Conservation (phyloP, 2,113 vertebrate genomes). For the Morone saxatilis region DNA sequence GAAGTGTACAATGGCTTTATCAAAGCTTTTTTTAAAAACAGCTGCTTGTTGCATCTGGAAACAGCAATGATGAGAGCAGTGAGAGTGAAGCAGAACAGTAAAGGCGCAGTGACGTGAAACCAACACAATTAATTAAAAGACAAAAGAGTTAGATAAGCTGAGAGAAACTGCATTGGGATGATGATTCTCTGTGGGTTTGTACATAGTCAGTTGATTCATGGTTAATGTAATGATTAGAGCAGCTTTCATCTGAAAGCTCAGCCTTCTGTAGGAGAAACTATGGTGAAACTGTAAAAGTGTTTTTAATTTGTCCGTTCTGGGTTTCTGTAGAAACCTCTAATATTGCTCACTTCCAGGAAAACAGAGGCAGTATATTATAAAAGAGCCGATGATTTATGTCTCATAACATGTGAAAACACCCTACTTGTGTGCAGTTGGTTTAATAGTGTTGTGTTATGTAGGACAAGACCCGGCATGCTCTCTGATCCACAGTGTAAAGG, state of each 20-base stretch:
- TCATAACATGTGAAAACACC: slow-evolving; percentile 18
- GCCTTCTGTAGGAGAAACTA: no score
- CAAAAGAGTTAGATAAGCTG: neutral
- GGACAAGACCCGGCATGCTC: slow-evolving; percentile 55
- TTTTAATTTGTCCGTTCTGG: no score
- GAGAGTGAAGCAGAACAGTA: neutral
- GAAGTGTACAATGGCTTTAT: neutral
- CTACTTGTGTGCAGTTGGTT: slow-evolving; percentile 35
- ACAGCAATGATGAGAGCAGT: neutral
- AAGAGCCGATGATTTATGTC: slow-evolving; percentile 31
- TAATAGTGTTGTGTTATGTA: slow-evolving; percentile 7
- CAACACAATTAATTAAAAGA: neutral
- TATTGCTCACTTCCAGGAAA: slow-evolving; percentile 7
- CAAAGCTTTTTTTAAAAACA: neutral
- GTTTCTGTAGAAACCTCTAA: neutral
- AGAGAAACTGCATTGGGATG: neutral
- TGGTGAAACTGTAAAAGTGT: no score
- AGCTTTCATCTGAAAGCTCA: neutral
- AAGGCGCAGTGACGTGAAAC: neutral
- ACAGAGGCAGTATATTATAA: neutral
- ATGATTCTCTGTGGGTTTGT: neutral
- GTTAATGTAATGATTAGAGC: neutral
- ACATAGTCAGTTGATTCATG: neutral
- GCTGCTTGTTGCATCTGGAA: neutral
- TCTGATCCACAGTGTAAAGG: slow-evolving; percentile 6